These are phyloP conservation scores for Mystacides longicornis DNA, from an alignment of 2,888 invertebrate genomes.

Conservation along the genomic window DNA sequence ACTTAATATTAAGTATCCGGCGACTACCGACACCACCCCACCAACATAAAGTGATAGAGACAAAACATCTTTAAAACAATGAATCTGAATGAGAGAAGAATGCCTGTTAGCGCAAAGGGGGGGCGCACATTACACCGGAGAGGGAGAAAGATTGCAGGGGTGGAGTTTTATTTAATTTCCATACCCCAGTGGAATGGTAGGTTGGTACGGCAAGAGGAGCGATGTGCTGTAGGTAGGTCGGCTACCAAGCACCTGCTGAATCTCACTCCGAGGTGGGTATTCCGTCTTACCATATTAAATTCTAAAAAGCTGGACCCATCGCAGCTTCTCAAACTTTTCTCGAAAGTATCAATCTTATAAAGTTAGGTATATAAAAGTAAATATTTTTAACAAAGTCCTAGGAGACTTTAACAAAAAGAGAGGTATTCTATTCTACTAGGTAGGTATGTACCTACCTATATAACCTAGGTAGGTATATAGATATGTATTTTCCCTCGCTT, in stretches of 20 bases:
- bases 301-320: conserved; percentile 8
- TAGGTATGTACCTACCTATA: no score
- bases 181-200: conserved; percentile 5
- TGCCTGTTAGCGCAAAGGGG: not conserved
- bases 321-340: not conserved
- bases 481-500: no score
- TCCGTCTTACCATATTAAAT: conserved; percentile 18
- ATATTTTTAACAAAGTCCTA: no score
- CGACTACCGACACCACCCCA: not conserved
- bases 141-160: conserved; percentile 5
- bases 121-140: not conserved
- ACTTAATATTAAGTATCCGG: not conserved
- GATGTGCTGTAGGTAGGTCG: not conserved
- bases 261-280: conserved; percentile 4
- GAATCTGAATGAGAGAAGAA: not conserved
- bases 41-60: not conserved
- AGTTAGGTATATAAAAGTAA: no score
- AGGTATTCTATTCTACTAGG: no score
- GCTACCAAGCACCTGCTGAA: conserved; percentile 4
- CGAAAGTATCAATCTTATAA: not conserved
- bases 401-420: no score
- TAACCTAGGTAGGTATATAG: no score
- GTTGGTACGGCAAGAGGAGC: not conserved
- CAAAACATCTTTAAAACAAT: not conserved
- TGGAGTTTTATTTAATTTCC: conserved; percentile 15